phyloP scores from a whole-genome alignment of 2,888 invertebrate genomes.

The Fragum sueziense region DNA sequence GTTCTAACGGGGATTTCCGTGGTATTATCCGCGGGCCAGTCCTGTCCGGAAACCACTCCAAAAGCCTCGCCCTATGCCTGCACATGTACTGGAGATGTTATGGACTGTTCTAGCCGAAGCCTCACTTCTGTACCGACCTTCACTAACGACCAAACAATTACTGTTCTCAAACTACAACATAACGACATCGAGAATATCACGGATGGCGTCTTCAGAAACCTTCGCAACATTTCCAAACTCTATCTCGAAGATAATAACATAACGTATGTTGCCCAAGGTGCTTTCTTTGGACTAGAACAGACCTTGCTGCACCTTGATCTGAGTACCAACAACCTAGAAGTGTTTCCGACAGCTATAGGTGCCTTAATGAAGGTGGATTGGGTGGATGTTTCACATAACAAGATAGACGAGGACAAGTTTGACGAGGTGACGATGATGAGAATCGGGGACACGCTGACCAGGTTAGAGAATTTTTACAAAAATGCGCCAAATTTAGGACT shows the following conservation, averaged over 20 bases:
- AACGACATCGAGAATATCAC: constrained; percentile 47
- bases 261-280: constrained; percentile 5
- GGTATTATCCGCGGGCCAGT: background rate
- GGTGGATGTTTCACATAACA: constrained; percentile 60
- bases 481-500: no score
- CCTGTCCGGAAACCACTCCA: background rate
- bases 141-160: background rate
- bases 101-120: constrained; percentile 41
- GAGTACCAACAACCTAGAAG: constrained; percentile 41
- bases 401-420: constrained; percentile 46
- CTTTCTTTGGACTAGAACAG: constrained; percentile 47
- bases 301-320: constrained; percentile 43
- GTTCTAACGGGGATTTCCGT: background rate
- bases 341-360: constrained; percentile 47
- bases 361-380: constrained; percentile 26
- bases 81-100: constrained; percentile 14
- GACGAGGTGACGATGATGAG: constrained; percentile 51
- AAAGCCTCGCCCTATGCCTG: background rate
- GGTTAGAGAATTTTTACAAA: no score
- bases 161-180: constrained; percentile 41
- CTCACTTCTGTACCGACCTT: constrained; percentile 38
- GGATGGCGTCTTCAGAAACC: constrained; percentile 35
- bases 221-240: constrained; percentile 23
- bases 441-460: constrained; percentile 54
- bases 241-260: constrained; percentile 43